Conservation (phyloP, 2,888 invertebrate genomes). For the Toxonevra muliebris region DNA sequence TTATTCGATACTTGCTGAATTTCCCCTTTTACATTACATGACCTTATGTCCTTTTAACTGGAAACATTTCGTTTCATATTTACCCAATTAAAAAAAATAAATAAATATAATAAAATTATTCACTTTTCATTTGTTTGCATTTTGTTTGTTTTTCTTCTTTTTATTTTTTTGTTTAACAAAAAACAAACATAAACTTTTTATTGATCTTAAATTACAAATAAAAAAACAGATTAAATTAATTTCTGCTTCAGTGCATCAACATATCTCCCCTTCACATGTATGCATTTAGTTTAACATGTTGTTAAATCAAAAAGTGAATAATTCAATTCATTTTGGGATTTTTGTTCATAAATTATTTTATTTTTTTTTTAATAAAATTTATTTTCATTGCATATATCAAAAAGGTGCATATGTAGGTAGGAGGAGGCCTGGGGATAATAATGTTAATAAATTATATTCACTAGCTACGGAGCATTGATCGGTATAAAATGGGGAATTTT, state of each 20-base stretch:
- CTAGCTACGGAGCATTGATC: too few relatives aligned
- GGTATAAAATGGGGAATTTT: too few relatives aligned
- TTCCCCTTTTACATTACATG: slow-evolving; percentile 11
- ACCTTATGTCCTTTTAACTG: slow-evolving; percentile 13
- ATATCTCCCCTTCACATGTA: slow-evolving; percentile 8
- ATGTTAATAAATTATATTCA: too few relatives aligned
- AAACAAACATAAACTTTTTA: slow-evolving; percentile 29
- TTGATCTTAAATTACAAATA: slow-evolving; percentile 23
- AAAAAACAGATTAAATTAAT: slow-evolving; percentile 15
- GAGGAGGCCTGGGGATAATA: too few relatives aligned
- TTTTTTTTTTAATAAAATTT: too few relatives aligned
- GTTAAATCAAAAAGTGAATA: too few relatives aligned
- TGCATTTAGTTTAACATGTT: neutral
- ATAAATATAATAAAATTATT: slow-evolving; percentile 1
- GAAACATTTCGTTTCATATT: slow-evolving; percentile 7
- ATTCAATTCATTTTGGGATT: too few relatives aligned
- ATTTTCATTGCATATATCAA: too few relatives aligned
- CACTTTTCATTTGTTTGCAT: neutral
- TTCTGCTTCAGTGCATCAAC: neutral
- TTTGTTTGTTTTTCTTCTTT: neutral
- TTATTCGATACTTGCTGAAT: too few relatives aligned
- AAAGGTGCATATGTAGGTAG: too few relatives aligned
- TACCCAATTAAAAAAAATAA: neutral
- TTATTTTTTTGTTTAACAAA: slow-evolving; percentile 24
- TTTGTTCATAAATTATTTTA: too few relatives aligned